A percentile compares a stretch with the other conserved stretches of the same genome.
These are phyloP conservation scores for Radopholus similis DNA, from an alignment of 1,140 invertebrate genomes.

Conservation along the genomic window DNA sequence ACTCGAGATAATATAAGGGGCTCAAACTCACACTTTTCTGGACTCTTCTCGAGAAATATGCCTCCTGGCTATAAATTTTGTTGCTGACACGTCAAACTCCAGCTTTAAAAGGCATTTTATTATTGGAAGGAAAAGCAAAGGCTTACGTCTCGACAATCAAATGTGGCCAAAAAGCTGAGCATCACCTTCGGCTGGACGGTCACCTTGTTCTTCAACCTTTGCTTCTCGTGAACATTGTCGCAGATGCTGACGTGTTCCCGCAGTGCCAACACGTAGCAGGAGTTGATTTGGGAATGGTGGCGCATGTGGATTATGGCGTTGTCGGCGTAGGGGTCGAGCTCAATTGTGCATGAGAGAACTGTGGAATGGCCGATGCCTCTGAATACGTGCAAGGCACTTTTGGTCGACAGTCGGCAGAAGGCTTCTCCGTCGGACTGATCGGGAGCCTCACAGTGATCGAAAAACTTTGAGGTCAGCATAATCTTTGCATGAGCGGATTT, in stretches of 20 bases:
- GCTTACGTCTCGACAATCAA: conserved; percentile 15
- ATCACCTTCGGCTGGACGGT: conserved; percentile 12
- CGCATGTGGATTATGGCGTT: conserved; percentile 7
- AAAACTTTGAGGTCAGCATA: conserved; percentile 2
- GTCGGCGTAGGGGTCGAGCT: conserved; percentile 8
- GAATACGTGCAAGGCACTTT: conserved; percentile 13
- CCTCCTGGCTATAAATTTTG: neutral
- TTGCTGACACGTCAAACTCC: neutral
- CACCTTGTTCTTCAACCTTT: conserved; percentile 14
- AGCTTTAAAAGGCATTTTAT: conserved; percentile 17
- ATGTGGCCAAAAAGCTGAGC: neutral
- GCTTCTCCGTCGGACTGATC: conserved; percentile 1
- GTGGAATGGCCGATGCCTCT: neutral
- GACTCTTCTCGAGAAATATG: conserved; percentile 11
- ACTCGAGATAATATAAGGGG: no score
- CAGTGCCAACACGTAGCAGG: conserved; percentile 6
- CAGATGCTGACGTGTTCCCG: conserved; percentile 13
- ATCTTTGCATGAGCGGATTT: conserved; percentile 18
- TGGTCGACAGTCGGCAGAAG: conserved; percentile 13
- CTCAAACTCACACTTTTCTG: conserved; percentile 5
- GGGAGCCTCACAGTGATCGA: neutral
- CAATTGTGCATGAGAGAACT: conserved; percentile 6
- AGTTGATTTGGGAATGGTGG: neutral
- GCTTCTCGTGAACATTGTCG: conserved; percentile 12
- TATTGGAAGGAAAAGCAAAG: neutral